Evolutionary conservation across 2,113 vertebrate genomes (phyloP), one percentile per base, ranked within the genome.

Genomic region (Antigone vipio): DNA sequence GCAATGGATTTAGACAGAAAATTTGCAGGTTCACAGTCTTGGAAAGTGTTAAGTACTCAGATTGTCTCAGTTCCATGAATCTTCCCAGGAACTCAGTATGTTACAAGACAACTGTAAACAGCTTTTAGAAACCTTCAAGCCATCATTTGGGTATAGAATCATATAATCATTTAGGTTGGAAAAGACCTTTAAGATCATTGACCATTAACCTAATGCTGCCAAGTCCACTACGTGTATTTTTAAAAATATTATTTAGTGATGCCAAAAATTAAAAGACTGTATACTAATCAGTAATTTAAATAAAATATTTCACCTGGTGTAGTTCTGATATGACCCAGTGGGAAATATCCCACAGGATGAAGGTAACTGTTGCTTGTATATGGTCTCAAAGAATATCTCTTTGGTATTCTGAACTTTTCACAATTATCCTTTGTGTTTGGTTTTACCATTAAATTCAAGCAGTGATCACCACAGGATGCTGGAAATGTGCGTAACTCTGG

Each of bases 1-100:
- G 94, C 59, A 55, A 15, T 59, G 80, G 62, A 40, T 92, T 93
- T 59, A 95, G 83, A 95, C 89, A 89, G 86, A 93, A 88, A 38
- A 89, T 89, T 92, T 72, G 73, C 55, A 92, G 74, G 56, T 63
- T 87, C 42, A 29, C 68, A 64, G 78, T 90, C 92, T 87, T 89
- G 49, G 45, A 82, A 92, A 79, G 67, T 53, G 62, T 78, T 89
- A 76, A 91, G 29, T 68, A 60, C 49, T 89, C 27, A 32, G 85
- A 73, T 40, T 89, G 73, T 85, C 60, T 89, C 77, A 45, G 69
- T 73, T 91, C 85, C 62, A 18, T 26, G 58, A 63, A 56, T 93
- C 71, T 93, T 91, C 85, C 77, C 87, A 85, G 87, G 85, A 85
- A 27, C 44, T 89, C 84, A 32, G 49, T 72, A 64, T 94, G 67